A percentile compares a stretch with the other conserved stretches of the same genome.
Evolutionary conservation across 2,797 vertebrate species (phyloP).

Genomic region (Hydrocynus forskahlii): DNA sequence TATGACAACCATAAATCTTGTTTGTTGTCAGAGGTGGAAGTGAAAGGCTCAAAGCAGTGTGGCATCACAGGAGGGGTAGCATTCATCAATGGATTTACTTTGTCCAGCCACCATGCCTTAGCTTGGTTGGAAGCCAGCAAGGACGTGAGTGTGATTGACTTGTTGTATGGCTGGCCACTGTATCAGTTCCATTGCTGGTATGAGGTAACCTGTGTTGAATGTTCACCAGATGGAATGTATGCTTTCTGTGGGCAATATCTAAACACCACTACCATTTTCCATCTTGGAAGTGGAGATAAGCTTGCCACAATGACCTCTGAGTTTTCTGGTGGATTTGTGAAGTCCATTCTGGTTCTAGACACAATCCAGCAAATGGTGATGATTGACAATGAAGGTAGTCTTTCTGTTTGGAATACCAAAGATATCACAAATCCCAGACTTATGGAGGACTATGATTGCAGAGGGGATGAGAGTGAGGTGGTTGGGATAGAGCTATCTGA

Average conservation of each 20-base stretch:
- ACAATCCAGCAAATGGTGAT: slow-evolving; percentile 96
- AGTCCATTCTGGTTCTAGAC: slow-evolving; percentile 94
- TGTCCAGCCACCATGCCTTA: slow-evolving; percentile 92
- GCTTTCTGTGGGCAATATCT: slow-evolving; percentile 98
- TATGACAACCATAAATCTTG: slow-evolving; percentile 99
- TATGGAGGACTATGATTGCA: slow-evolving; percentile 96
- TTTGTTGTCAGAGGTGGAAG: slow-evolving; percentile 95
- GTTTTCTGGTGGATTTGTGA: slow-evolving; percentile 96
- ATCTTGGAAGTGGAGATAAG: slow-evolving; percentile 95
- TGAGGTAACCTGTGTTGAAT: slow-evolving; percentile 97
- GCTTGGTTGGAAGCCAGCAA: slow-evolving; percentile 99
- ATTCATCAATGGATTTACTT: slow-evolving; percentile 96
- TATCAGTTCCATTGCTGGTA: slow-evolving; percentile 99
- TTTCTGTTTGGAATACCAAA: slow-evolving; percentile 97
- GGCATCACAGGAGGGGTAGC: slow-evolving; percentile 85
- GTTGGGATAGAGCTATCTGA: slow-evolving; percentile 94
- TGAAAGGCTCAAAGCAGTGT: slow-evolving; percentile 94
- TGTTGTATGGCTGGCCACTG: slow-evolving; percentile 96
- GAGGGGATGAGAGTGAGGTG: slow-evolving; percentile 93
- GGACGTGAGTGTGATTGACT: slow-evolving; percentile 95
- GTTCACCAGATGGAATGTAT: slow-evolving; percentile 93
- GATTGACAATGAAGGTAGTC: slow-evolving; percentile 96
- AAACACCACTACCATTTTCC: slow-evolving; percentile 94
- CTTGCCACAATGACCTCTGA: slow-evolving; percentile 94
- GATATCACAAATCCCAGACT: slow-evolving; percentile 91